These are phyloP conservation scores for Papilio elwesi DNA, from an alignment of 2,888 invertebrate species.

Conservation along the genomic window DNA sequence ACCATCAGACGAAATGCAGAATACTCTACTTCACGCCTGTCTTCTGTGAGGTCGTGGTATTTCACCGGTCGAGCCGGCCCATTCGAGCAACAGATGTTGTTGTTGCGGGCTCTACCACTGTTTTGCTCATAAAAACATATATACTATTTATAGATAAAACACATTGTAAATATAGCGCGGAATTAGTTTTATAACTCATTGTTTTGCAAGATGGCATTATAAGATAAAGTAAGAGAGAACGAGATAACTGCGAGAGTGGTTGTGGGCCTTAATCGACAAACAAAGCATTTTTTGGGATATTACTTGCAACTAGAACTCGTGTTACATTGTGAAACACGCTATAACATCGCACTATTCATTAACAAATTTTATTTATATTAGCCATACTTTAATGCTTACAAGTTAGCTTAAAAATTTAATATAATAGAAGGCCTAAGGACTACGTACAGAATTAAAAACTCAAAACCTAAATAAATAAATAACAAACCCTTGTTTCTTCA, in stretches of 20 bases:
- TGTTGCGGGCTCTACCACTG: no score
- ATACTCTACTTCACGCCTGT: no score
- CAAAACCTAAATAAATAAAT: no score
- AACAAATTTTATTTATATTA: neutral
- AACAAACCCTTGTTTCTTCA: no score
- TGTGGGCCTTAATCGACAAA: slow-evolving; percentile 4
- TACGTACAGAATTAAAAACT: no score
- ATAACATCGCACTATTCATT: neutral
- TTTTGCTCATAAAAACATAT: no score
- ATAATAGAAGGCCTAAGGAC: no score
- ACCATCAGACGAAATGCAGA: no score
- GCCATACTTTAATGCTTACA: neutral
- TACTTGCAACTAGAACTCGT: neutral
- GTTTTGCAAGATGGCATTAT: neutral
- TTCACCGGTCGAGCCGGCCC: no score
- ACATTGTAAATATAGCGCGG: neutral
- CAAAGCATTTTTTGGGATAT: neutral
- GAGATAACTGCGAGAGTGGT: slow-evolving; percentile 7
- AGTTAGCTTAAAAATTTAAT: no score
- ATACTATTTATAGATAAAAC: neutral
- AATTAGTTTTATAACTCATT: neutral
- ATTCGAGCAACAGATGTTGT: no score
- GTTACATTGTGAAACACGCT: neutral
- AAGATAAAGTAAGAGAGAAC: slow-evolving; percentile 4
- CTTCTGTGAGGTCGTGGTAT: no score